Percentiles rank a stretch among this genome's conserved stretches.
These are phyloP conservation scores for Atopsyche davidsoni DNA, from an alignment of 1,140 invertebrate species.

Conservation along the genomic window DNA sequence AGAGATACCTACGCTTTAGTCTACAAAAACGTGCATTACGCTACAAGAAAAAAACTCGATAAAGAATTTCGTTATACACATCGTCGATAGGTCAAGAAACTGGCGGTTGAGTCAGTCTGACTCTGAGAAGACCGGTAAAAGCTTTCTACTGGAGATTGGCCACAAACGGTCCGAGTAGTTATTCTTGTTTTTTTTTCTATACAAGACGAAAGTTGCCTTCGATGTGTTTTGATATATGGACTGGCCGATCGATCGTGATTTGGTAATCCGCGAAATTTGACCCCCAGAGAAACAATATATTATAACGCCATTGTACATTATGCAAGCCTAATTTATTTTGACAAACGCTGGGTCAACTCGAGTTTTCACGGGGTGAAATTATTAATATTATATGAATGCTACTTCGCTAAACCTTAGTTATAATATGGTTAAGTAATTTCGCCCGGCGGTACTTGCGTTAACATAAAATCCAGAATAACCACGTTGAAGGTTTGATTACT, in stretches of 20 bases:
- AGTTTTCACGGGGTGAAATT: background rate
- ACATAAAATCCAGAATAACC: too few relatives aligned
- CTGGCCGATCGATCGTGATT: background rate
- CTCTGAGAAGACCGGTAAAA: conserved; percentile 1
- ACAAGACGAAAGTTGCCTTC: background rate
- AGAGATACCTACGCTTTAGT: conserved; percentile 1
- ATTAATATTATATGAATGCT: too few relatives aligned
- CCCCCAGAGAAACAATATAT: background rate
- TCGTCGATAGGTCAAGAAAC: conserved; percentile 17
- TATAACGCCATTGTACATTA: conserved; percentile 3
- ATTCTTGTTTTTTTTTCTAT: conserved; percentile 11
- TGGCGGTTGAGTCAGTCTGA: conserved; percentile 11
- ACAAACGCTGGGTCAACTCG: background rate
- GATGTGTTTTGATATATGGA: conserved; percentile 7
- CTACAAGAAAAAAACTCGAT: conserved; percentile 9
- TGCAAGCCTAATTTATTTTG: background rate
- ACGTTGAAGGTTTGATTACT: too few relatives aligned
- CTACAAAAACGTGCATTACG: conserved; percentile 4
- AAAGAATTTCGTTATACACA: conserved; percentile 4
- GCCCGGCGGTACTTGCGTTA: too few relatives aligned
- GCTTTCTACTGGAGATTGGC: conserved; percentile 19
- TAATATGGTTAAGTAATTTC: too few relatives aligned
- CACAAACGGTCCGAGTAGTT: conserved; percentile 12
- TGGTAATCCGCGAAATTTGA: conserved; percentile 8
- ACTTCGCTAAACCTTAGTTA: too few relatives aligned